Percentiles rank a stretch among this genome's conserved stretches.
Conservation (phyloP, 2,797 vertebrate species). For the Typhlichthys eigenmanni region DNA sequence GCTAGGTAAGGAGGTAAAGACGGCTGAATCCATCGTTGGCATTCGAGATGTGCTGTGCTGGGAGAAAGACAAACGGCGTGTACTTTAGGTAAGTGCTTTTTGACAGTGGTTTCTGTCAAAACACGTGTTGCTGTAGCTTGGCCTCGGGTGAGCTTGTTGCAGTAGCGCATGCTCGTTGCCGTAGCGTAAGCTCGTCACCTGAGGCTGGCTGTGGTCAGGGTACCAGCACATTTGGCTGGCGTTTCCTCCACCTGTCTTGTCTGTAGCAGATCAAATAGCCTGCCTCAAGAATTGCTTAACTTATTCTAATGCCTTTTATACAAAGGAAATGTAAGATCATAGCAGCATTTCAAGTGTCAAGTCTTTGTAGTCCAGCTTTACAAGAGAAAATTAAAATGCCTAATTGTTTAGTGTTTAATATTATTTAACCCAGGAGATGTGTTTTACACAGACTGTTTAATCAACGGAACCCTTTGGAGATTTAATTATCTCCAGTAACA, state of each 20-base stretch:
- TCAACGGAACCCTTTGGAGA: neutral
- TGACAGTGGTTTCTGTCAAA: slow-evolving; percentile 42
- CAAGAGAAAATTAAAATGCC: neutral
- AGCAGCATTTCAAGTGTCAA: neutral
- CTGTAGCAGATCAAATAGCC: slow-evolving; percentile 43
- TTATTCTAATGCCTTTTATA: slow-evolving; percentile 34
- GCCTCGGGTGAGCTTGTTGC: slow-evolving; percentile 31
- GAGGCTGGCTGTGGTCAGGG: slow-evolving; percentile 28
- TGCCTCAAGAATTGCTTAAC: slow-evolving; percentile 32
- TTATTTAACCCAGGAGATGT: neutral
- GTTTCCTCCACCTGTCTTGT: slow-evolving; percentile 33
- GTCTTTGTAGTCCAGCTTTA: neutral
- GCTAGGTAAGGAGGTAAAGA: slow-evolving; percentile 16
- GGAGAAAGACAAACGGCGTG: slow-evolving; percentile 34
- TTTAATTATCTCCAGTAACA: neutral
- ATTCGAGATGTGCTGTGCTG: slow-evolving; percentile 51
- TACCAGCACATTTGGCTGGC: slow-evolving; percentile 26
- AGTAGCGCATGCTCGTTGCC: slow-evolving; percentile 25
- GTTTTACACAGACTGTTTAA: neutral
- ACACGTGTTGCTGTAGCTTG: slow-evolving; percentile 42
- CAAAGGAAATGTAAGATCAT: slow-evolving; percentile 21
- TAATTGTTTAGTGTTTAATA: slow-evolving; percentile 7
- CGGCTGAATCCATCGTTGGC: slow-evolving; percentile 10
- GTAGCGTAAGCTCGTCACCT: slow-evolving; percentile 40
- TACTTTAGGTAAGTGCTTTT: slow-evolving; percentile 60